Evolutionary conservation across 1,140 invertebrate genomes (phyloP).

Genomic region (Camponotus floridanus): DNA sequence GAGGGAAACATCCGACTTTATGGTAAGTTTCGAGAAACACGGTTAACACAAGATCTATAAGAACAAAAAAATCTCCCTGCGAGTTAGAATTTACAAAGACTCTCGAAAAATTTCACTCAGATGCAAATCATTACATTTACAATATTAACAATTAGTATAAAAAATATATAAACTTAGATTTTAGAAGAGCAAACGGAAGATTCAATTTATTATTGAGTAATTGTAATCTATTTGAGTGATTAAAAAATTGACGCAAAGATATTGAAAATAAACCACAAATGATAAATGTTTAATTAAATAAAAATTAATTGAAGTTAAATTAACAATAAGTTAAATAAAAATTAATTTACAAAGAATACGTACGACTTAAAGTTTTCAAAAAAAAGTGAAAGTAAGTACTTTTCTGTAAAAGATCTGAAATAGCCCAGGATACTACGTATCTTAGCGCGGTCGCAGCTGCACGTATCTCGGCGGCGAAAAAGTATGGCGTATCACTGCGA

Average conservation of each 20-base stretch:
- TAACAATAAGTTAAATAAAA: conserved; percentile 10
- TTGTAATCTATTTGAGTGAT: not conserved
- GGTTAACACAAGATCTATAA: conserved; percentile 27
- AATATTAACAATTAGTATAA: too few relatives aligned
- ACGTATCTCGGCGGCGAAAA: conserved; percentile 17
- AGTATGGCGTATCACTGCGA: conserved; percentile 43
- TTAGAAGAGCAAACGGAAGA: too few relatives aligned
- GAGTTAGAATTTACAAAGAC: not conserved
- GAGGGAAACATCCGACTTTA: conserved; percentile 95
- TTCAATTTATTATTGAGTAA: too few relatives aligned
- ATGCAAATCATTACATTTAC: not conserved
- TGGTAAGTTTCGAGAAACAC: conserved; percentile 90
- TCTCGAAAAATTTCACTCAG: not conserved
- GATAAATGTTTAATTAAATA: conserved; percentile 10
- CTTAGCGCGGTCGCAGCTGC: conserved; percentile 17
- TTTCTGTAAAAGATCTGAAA: conserved; percentile 1
- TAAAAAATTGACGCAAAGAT: not conserved
- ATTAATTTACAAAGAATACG: not conserved
- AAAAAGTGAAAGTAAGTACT: conserved; percentile 4
- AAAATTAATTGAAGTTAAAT: not conserved
- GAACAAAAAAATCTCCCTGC: conserved; percentile 42
- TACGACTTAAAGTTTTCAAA: not conserved
- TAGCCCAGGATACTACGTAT: conserved; percentile 9
- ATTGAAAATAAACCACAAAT: not conserved
- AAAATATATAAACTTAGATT: too few relatives aligned